Evolutionary conservation across 2,888 invertebrate genomes (phyloP).

Genomic region (Beris chalybata): DNA sequence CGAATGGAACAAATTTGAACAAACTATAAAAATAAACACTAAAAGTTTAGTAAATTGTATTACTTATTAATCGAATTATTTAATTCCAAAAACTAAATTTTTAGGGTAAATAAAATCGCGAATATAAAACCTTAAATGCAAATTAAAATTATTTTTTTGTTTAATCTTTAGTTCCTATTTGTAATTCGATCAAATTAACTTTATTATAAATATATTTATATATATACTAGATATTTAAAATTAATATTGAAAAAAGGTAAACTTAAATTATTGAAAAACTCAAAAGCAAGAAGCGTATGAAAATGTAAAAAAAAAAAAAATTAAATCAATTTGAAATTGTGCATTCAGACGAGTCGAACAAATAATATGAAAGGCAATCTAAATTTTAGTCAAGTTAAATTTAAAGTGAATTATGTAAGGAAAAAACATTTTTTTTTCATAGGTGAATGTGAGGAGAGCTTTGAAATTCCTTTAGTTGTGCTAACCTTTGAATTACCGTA

Average conservation of each 20-base stretch:
- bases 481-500: no score
- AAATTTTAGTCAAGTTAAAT: neutral
- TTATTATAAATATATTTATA: slow-evolving; percentile 16
- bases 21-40: no score
- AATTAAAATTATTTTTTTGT: no score
- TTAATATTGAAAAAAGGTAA: slow-evolving; percentile 11
- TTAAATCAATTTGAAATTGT: slow-evolving; percentile 30
- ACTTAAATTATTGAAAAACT: slow-evolving; percentile 8
- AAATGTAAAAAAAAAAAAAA: neutral
- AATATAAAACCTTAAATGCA: no score
- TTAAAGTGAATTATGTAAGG: slow-evolving; percentile 15
- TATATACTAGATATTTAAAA: neutral
- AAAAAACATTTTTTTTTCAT: slow-evolving; percentile 34
- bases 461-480: slow-evolving; percentile 1
- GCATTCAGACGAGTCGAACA: slow-evolving; percentile 13
- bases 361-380: slow-evolving; percentile 8
- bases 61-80: no score
- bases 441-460: slow-evolving; percentile 28
- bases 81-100: neutral
- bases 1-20: no score
- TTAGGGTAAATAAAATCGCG: no score
- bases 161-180: neutral
- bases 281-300: neutral
- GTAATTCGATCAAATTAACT: slow-evolving; percentile 21
- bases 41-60: no score